Percentiles rank a stretch among this genome's conserved stretches.
phyloP scores from a whole-genome alignment of 1,140 invertebrate species.

The Riptortus pedestris region DNA sequence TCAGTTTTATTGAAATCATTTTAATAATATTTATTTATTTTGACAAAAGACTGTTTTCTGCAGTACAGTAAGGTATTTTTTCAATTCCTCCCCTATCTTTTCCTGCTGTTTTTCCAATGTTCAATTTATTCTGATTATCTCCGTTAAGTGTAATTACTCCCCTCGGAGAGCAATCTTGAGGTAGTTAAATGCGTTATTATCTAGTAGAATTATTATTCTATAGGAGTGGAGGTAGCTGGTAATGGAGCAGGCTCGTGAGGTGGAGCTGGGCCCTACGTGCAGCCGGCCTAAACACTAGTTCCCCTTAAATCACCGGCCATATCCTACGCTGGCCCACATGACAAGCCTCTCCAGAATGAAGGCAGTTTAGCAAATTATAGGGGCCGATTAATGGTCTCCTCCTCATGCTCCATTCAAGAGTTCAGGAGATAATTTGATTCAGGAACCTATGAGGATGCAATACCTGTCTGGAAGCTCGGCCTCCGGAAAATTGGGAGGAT shows the following conservation, averaged over 20 bases:
- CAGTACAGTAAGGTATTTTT: too few relatives aligned
- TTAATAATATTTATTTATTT: too few relatives aligned
- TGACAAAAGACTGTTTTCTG: too few relatives aligned
- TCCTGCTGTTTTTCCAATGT: too few relatives aligned
- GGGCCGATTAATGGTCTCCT: constrained; percentile 1
- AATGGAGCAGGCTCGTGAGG: constrained; percentile 6
- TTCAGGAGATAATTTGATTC: constrained; percentile 3
- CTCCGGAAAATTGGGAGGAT: too few relatives aligned
- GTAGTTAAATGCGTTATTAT: constrained; percentile 10
- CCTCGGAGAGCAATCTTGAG: background rate
- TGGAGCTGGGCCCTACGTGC: background rate
- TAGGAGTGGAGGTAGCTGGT: background rate
- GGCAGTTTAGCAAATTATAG: constrained; percentile 9
- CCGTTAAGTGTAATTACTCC: constrained; percentile 9
- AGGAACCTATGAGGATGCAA: constrained; percentile 6
- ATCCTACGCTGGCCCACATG: background rate
- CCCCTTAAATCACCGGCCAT: background rate
- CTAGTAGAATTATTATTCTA: constrained; percentile 3
- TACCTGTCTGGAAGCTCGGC: background rate
- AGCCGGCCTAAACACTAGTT: background rate
- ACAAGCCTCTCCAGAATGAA: constrained; percentile 7
- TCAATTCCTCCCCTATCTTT: too few relatives aligned
- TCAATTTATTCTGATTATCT: constrained; percentile 10
- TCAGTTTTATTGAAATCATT: too few relatives aligned
- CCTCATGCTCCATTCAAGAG: constrained; percentile 4